Evolutionary conservation across 2,888 invertebrate species (phyloP), one percentile per base, ranked within the genome.

Genomic region (Acronicta leporina): DNA sequence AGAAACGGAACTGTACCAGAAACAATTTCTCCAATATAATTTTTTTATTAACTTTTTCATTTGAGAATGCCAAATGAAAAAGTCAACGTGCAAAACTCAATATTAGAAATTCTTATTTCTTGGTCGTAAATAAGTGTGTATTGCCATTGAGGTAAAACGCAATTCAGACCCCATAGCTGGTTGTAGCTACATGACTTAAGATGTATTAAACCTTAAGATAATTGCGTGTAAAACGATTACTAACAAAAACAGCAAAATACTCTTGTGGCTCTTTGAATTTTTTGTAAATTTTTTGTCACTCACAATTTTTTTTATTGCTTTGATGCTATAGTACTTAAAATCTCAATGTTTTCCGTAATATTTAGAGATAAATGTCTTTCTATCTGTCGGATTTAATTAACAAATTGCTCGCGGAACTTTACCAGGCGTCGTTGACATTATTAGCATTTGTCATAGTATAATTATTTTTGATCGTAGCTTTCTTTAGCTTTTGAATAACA

Each of bases 351-450:
- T 57, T 49, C 49, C 30, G n/a, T 64, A 33, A 33, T 71, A 46
- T 71, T 65, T 11, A 35, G 46, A 52, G 27, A 42, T 11, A 52
- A 71, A 65, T 40, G 41, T 11, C 43, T 20, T 45, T 20, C 38
- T n/a, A n/a, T n/a, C 43, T 50, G 53, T 62, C 68, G 33, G 52
- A 64, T 54, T 64, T 73, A 73, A 73, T 76, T 73, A 73, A 68
- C 49, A 58, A 76, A 64, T 64, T 62, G 46, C 50, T 46, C 13
- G 20, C 44, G 53, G 38, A 72, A 53, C 27, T 51, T 30, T 33
- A 27, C 9, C 59, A 49, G 49, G 11, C 41, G 14, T 49, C 30
- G 46, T 35, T 41, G 20, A 15, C 15, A 30, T 40, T n/a, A n/a
- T n/a, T 44, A 30, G 33, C 13, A 41, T 52, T 63, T 27, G 16